Percentiles rank a stretch among this genome's conserved stretches.
These are phyloP conservation scores for Spisula subtruncata DNA, from an alignment of 2,888 invertebrate species.

Conservation along the genomic window DNA sequence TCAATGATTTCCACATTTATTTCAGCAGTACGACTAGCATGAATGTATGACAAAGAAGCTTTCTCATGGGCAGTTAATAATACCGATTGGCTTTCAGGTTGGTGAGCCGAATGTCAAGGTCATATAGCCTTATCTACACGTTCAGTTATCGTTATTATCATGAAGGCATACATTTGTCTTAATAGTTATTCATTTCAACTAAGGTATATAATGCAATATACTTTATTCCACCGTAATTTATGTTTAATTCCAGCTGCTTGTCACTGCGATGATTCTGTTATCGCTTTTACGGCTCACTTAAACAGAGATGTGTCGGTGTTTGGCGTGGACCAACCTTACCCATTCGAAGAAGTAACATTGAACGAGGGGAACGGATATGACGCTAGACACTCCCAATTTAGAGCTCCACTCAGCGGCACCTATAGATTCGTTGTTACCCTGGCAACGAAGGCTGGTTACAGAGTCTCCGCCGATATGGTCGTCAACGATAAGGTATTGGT, in stretches of 20 bases:
- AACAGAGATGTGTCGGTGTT: slow-evolving; percentile 54
- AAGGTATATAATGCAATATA: background rate
- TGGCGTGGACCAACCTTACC: slow-evolving; percentile 68
- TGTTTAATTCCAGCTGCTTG: slow-evolving; percentile 57
- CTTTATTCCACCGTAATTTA: no score
- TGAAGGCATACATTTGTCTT: no score
- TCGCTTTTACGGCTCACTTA: slow-evolving; percentile 68
- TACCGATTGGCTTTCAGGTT: no score
- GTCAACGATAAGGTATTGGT: slow-evolving; percentile 48
- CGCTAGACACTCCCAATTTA: slow-evolving; percentile 81
- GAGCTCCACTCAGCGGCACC: slow-evolving; percentile 84
- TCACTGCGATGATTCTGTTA: slow-evolving; percentile 45
- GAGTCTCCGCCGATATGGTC: slow-evolving; percentile 56
- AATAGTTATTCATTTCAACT: background rate
- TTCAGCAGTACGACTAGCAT: no score
- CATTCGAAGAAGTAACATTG: slow-evolving; percentile 84
- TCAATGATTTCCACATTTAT: no score
- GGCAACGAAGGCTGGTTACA: slow-evolving; percentile 79
- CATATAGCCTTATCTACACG: no score
- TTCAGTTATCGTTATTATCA: no score
- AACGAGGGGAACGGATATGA: slow-evolving; percentile 84
- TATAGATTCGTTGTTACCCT: slow-evolving; percentile 85
- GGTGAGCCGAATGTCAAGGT: no score
- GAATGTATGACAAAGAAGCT: no score
- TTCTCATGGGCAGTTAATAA: no score